phyloP scores from a whole-genome alignment of 2,888 invertebrate genomes.

The Coremacera marginata region DNA sequence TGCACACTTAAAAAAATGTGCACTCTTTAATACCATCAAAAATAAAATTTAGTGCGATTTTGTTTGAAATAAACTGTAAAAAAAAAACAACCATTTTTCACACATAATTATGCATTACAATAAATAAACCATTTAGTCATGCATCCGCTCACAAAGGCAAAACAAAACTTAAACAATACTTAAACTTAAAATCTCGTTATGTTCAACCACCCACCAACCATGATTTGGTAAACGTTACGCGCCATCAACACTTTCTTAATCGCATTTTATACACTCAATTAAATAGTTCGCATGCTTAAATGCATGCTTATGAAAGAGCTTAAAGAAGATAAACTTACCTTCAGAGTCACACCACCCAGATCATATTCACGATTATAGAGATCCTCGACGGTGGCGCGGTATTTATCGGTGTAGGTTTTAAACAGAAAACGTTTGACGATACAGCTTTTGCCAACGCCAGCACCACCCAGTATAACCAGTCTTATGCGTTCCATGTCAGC shows the following conservation, averaged over 20 bases:
- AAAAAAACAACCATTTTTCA: too few relatives aligned
- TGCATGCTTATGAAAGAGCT: not conserved
- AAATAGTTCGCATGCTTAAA: not conserved
- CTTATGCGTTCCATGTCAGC: constrained; percentile 83
- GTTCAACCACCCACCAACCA: not conserved
- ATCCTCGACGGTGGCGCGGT: constrained; percentile 90
- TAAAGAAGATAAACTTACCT: constrained; percentile 69
- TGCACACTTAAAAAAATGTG: too few relatives aligned
- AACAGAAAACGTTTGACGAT: constrained; percentile 85
- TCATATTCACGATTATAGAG: constrained; percentile 87
- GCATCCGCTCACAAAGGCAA: too few relatives aligned
- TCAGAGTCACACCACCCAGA: constrained; percentile 81
- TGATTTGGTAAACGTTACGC: not conserved
- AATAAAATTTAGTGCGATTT: too few relatives aligned
- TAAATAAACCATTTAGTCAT: too few relatives aligned
- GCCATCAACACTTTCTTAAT: not conserved
- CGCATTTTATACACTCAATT: constrained; percentile 6
- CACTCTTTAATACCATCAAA: too few relatives aligned
- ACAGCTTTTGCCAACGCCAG: constrained; percentile 87
- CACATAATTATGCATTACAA: too few relatives aligned
- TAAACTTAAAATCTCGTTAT: too few relatives aligned
- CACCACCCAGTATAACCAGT: constrained; percentile 85
- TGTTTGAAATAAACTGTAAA: too few relatives aligned
- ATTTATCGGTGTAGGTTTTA: constrained; percentile 83
- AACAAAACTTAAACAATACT: too few relatives aligned